These are phyloP conservation scores for Telmatherina bonti DNA, from an alignment of 2,797 vertebrate genomes.

Conservation along the genomic window DNA sequence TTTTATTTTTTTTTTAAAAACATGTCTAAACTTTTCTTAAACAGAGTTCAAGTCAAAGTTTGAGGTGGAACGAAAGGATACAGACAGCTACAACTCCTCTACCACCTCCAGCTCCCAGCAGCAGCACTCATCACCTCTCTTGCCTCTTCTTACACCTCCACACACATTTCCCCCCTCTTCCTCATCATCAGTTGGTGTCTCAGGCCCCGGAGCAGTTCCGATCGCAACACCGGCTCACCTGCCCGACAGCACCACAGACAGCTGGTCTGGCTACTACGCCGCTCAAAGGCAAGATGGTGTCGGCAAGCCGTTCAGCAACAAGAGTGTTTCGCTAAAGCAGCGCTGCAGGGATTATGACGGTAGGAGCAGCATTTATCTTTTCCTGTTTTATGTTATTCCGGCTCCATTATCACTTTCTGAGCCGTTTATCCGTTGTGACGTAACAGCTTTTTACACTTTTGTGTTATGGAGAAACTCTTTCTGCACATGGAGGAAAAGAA, in stretches of 20 bases:
- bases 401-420: background rate
- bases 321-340: conserved; percentile 88
- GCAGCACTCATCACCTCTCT: conserved; percentile 62
- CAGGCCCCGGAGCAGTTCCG: conserved; percentile 85
- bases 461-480: background rate
- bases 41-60: conserved; percentile 96
- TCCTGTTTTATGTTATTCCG: background rate
- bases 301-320: conserved; percentile 87
- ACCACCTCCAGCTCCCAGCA: conserved; percentile 79
- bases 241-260: conserved; percentile 96
- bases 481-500: background rate
- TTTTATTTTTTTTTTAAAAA: too few relatives aligned
- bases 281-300: conserved; percentile 82
- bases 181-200: conserved; percentile 85
- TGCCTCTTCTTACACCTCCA: conserved; percentile 74
- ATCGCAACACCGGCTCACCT: conserved; percentile 91
- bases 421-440: background rate
- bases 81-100: conserved; percentile 87
- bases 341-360: conserved; percentile 98
- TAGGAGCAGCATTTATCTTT: conserved; percentile 67
- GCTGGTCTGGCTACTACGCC: conserved; percentile 95
- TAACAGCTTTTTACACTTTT: background rate
- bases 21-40: conserved; percentile 3
- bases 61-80: conserved; percentile 92
- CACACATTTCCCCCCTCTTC: conserved; percentile 79